A percentile compares a stretch with the other conserved stretches of the same genome.
These are phyloP conservation scores for Oryzias melastigma DNA, from an alignment of 2,113 vertebrate species.

Conservation along the genomic window DNA sequence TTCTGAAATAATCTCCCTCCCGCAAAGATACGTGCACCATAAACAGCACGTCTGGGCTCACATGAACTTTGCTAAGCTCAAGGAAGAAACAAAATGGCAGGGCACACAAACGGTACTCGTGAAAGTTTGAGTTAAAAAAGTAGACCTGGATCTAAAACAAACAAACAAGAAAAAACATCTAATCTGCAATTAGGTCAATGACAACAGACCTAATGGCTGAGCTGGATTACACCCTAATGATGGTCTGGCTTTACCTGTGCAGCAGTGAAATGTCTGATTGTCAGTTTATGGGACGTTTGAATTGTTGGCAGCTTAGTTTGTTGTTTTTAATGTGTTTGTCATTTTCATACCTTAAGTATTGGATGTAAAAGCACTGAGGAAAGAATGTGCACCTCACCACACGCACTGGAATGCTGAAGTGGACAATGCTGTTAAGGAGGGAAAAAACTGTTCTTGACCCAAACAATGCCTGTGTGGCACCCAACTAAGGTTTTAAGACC, in stretches of 20 bases:
- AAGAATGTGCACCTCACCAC: background rate
- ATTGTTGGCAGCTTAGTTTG: background rate
- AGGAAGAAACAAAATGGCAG: too few species aligned
- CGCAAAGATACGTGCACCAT: background rate
- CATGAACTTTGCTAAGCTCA: background rate
- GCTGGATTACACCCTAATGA: conserved; percentile 24
- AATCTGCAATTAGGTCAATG: conserved; percentile 17
- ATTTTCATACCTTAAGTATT: background rate
- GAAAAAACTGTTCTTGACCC: conserved; percentile 31
- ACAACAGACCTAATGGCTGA: conserved; percentile 35
- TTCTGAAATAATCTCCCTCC: conserved; percentile 19
- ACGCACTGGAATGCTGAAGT: conserved; percentile 14
- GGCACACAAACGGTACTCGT: background rate
- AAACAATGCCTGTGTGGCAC: conserved; percentile 62
- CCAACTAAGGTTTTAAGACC: conserved; percentile 33
- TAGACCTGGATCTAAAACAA: conserved; percentile 13
- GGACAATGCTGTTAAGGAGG: conserved; percentile 40
- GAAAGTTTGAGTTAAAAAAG: conserved; percentile 2
- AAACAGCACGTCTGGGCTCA: background rate
- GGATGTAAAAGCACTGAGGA: conserved; percentile 1
- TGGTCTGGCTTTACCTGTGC: conserved; percentile 25
- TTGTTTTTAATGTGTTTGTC: background rate
- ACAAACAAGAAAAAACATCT: conserved; percentile 27
- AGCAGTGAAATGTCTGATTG: background rate
- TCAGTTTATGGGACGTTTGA: too few species aligned